These are phyloP conservation scores for Venustaconcha ellipsiformis DNA, from an alignment of 1,140 invertebrate genomes.

Conservation along the genomic window DNA sequence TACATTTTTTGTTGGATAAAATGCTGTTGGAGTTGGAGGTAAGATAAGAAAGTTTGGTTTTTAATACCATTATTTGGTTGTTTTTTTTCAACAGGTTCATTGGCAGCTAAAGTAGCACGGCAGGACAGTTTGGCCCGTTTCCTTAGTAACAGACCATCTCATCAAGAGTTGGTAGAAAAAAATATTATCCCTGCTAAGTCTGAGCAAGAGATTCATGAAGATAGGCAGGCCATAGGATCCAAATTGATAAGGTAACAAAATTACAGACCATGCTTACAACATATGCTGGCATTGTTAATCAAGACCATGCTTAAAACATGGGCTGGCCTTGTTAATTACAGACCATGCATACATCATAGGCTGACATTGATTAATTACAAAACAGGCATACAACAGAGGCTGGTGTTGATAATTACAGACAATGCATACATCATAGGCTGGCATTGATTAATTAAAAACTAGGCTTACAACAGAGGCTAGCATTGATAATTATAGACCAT, in stretches of 20 bases:
- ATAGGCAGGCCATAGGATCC: slow-evolving; percentile 93
- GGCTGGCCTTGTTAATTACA: no score
- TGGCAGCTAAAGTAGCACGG: slow-evolving; percentile 91
- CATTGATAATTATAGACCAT: no score
- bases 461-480: no score
- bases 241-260: slow-evolving; percentile 83
- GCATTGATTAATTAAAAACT: no score
- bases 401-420: no score
- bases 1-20: neutral
- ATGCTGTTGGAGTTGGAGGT: neutral
- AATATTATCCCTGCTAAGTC: slow-evolving; percentile 94
- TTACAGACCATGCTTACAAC: neutral
- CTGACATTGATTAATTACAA: no score
- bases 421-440: no score
- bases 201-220: slow-evolving; percentile 93
- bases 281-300: no score
- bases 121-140: slow-evolving; percentile 97
- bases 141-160: slow-evolving; percentile 88
- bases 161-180: slow-evolving; percentile 91
- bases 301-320: no score
- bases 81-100: slow-evolving; percentile 63
- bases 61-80: slow-evolving; percentile 5
- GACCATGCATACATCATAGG: no score
- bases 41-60: no score
- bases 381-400: no score